Base-by-base conservation (phyloP, 37 sponge, comb jelly and placozoan genomes). In the Agelas oroides region DNA sequence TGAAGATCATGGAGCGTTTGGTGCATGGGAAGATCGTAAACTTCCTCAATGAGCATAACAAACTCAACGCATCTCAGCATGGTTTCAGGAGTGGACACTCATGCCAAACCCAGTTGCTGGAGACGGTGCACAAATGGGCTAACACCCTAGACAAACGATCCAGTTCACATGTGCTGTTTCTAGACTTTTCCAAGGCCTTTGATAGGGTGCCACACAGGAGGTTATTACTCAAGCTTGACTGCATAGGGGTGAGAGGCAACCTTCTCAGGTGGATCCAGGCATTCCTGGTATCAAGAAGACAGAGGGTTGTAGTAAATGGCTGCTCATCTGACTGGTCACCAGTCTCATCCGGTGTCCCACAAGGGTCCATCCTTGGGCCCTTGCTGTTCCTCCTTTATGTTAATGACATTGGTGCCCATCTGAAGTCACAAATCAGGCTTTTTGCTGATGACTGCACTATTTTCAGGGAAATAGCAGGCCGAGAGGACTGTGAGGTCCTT, bases 171-270 rank as follows among this genome's bases (percentile, higher is more conserved):
- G 70, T 76, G 5, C n/a, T 69, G 1, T 85, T 67, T 59, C 46
- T 59, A 16, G 85, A 85, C 58, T 85, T 85, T 36, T 83, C 83
- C 31, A 83, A 83, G 16, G 83, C 73, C 2, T 83, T 72, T 38
- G 74, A 83, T 20, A 59, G 64, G n/a, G 83, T 83, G 1, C 83
- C 83, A 5, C 74, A 83, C 33, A 17, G 61, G 25, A 55, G 71
- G 16, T 55, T 81, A 1, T 36, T 81, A 1, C 63, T 83, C 27
- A 72, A 73, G n/a, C 59, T 85, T 12, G 76, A 85, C 1, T 40
- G 52, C 6, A 76, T 75, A 8, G 77, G 70, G 25, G 40, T 65
- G 12, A 23, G 77, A 13, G 85, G 77, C 0, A 35, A 66, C 28
- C 28, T 85, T 0, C 59, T 76, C 0, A 30, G 16, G 3, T 85